Conservation (phyloP, 1,140 invertebrate genomes). For the Halyomorpha halys region DNA sequence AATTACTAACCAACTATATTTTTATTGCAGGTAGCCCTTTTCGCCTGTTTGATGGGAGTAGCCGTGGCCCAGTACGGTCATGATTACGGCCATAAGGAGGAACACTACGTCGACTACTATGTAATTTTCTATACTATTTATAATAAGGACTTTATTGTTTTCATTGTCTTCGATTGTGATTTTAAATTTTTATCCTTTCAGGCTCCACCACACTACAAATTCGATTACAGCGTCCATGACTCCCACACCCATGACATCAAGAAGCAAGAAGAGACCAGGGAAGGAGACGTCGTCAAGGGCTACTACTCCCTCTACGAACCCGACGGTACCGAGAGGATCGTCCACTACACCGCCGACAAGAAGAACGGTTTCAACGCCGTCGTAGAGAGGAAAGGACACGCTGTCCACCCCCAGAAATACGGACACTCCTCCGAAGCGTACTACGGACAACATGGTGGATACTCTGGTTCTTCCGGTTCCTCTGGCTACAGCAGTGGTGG, state of each 20-base stretch:
- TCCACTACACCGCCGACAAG: too few relatives aligned
- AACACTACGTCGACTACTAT: conserved; percentile 20
- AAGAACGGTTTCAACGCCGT: too few relatives aligned
- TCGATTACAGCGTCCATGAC: conserved; percentile 45
- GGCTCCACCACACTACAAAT: conserved; percentile 39
- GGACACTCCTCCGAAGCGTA: neutral
- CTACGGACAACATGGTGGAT: neutral
- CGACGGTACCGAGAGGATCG: too few relatives aligned
- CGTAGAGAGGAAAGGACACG: conserved; percentile 33
- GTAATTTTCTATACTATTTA: neutral
- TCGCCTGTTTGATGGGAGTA: too few relatives aligned
- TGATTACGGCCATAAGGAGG: conserved; percentile 7
- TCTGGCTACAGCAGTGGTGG: too few relatives aligned
- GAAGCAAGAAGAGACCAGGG: too few relatives aligned
- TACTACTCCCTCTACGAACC: too few relatives aligned
- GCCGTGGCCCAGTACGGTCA: too few relatives aligned
- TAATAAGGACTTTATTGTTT: neutral
- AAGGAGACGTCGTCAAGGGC: too few relatives aligned
- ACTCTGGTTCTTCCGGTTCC: too few relatives aligned
- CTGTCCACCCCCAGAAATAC: conserved; percentile 22
- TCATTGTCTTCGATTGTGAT: neutral
- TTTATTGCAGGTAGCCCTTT: neutral
- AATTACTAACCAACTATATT: neutral
- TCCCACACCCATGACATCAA: conserved; percentile 38
- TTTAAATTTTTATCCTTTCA: conserved; percentile 13